Evolutionary conservation across 2,113 vertebrate species (phyloP).

Genomic region (Paracyprichromis sp.): DNA sequence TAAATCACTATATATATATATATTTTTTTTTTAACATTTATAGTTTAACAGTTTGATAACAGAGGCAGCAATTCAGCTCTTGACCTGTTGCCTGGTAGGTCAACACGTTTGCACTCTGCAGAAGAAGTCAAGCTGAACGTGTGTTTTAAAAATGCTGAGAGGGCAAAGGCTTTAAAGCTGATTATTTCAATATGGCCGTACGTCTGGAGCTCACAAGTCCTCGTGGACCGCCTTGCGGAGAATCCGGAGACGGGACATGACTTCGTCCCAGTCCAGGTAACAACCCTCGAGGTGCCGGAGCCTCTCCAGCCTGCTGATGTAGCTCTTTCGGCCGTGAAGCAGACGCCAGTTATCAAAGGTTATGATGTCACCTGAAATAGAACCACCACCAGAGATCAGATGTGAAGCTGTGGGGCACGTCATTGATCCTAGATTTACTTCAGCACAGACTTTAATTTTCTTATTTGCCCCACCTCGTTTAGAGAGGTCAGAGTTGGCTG

Average conservation of each 20-base stretch:
- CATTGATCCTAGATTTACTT: not conserved
- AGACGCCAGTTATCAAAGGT: slow-evolving; percentile 94
- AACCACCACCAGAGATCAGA: not conserved
- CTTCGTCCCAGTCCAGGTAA: slow-evolving; percentile 94
- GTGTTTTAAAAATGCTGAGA: too few relatives aligned
- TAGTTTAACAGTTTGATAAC: not conserved
- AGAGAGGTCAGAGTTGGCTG: not conserved
- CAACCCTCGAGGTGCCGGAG: slow-evolving; percentile 84
- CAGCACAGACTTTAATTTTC: not conserved
- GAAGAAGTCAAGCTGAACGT: too few relatives aligned
- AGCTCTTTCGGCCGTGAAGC: slow-evolving; percentile 80
- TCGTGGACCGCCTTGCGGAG: slow-evolving; percentile 64
- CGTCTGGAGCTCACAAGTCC: not conserved
- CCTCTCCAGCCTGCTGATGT: slow-evolving; percentile 28
- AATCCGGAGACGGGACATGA: slow-evolving; percentile 84
- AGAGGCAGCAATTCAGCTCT: not conserved
- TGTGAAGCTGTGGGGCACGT: not conserved
- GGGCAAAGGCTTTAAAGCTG: not conserved
- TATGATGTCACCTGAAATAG: slow-evolving; percentile 78
- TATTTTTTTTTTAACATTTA: not conserved
- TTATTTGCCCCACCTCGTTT: not conserved
- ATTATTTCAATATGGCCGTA: not conserved
- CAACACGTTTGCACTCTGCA: not conserved
- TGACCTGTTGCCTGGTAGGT: not conserved
- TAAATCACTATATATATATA: not conserved